Percentiles rank a stretch among this genome's conserved stretches.
Conservation (phyloP, 2,888 invertebrate genomes). For the Caenorhabditis angaria region DNA sequence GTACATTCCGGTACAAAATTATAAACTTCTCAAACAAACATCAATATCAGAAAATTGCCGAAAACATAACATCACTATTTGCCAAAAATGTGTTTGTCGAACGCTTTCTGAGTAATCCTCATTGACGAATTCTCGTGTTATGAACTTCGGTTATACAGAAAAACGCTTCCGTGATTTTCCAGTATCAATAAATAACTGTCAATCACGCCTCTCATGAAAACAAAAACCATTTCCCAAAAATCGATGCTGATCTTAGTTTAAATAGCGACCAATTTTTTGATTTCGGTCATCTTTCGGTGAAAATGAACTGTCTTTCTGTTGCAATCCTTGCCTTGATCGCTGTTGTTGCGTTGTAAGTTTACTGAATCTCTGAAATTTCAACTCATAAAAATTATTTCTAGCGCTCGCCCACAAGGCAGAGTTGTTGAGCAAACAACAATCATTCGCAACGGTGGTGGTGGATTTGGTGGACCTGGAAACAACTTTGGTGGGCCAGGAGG, state of each 20-base stretch:
- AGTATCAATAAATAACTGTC: background rate
- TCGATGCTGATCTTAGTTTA: background rate
- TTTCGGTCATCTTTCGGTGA: background rate
- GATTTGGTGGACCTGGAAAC: slow-evolving; percentile 16
- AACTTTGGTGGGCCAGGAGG: slow-evolving; percentile 10
- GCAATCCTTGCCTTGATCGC: slow-evolving; percentile 37
- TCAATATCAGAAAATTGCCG: too few relatives aligned
- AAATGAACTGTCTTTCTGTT: slow-evolving; percentile 37
- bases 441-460: slow-evolving; percentile 16
- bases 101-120: too few relatives aligned
- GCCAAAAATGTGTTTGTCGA: too few relatives aligned
- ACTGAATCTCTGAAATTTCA: background rate
- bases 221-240: background rate
- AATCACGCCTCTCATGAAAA: background rate
- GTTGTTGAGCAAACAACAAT: slow-evolving; percentile 38
- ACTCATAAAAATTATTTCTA: slow-evolving; percentile 8
- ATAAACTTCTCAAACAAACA: too few relatives aligned
- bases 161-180: too few relatives aligned
- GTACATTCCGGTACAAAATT: too few relatives aligned
- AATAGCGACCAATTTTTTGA: background rate
- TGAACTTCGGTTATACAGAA: too few relatives aligned
- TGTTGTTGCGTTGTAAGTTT: slow-evolving; percentile 39
- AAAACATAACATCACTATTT: too few relatives aligned
- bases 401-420: slow-evolving; percentile 29
- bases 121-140: too few relatives aligned